Evolutionary conservation across 2,888 invertebrate genomes (phyloP), one percentile per base, ranked within the genome.

Genomic region (Diarsia dahlii): DNA sequence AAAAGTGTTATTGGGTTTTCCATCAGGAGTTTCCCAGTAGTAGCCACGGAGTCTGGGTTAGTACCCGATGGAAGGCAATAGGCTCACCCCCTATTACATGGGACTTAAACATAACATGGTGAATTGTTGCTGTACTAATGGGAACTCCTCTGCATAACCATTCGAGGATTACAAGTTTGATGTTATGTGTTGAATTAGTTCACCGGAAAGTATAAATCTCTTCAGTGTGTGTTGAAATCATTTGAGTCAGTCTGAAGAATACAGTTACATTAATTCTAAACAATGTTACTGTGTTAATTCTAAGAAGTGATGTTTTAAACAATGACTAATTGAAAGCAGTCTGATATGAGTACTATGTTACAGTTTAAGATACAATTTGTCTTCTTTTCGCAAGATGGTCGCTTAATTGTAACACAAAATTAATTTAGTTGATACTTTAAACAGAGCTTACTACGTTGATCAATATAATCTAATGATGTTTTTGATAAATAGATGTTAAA

Each of bases 401-500:
- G 20, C 78, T 70, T 78, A 75, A 75, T 74, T 70, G 64, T 71
- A 72, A 75, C 72, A 77, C 68, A 81, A n/a, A 76, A 60, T 58
- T 18, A 66, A 68, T 73, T 52, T 50, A 39, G 56, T 50, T 63
- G 60, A 71, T 69, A 64, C 10, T 58, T 50, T 34, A 63, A 63
- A 46, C 64, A 72, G 63, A 74, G 65, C 66, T 62, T 56, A 54
- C 80, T 77, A 66, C 65, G 76, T 85, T 81, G 82, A 79, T 81
- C 84, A 79, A 84, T 56, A 75, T 76, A 77, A 80, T 85, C 83
- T 93, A 94, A 94, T 93, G 93, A 92, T 93, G 89, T 89, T 80
- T 90, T 90, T 94, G 94, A 94, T 93, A 93, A 94, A 95, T 94
- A 92, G 92, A 90, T 81, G 81, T 85, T 91, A 91, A 91, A 92